These are phyloP conservation scores for Drosophila mimica DNA, from an alignment of 2,888 invertebrate genomes.

Conservation along the genomic window DNA sequence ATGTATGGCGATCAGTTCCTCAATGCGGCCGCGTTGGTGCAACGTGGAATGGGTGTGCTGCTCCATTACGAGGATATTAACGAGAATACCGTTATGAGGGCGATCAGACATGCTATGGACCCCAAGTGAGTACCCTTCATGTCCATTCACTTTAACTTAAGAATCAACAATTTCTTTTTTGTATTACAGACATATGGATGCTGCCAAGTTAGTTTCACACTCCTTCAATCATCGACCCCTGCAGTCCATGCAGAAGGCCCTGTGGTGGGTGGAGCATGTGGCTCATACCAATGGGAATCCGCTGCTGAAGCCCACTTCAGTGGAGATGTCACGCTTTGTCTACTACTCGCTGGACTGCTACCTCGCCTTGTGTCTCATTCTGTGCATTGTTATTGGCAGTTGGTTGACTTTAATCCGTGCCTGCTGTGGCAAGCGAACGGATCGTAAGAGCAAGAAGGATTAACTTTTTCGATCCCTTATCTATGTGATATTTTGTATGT, in stretches of 20 bases:
- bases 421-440: conserved; percentile 46
- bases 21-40: conserved; percentile 87
- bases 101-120: conserved; percentile 85
- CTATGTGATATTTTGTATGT: conserved; percentile 68
- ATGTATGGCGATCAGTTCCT: conserved; percentile 89
- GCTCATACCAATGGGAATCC: conserved; percentile 87
- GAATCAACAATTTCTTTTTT: not conserved
- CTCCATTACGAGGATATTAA: conserved; percentile 86
- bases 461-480: conserved; percentile 46
- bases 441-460: conserved; percentile 61
- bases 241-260: conserved; percentile 87
- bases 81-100: conserved; percentile 85
- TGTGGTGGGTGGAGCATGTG: conserved; percentile 89
- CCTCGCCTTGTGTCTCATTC: conserved; percentile 57
- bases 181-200: conserved; percentile 70
- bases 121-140: conserved; percentile 83
- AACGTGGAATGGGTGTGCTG: conserved; percentile 86
- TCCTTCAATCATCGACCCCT: conserved; percentile 87
- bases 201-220: conserved; percentile 86
- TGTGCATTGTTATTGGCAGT: conserved; percentile 58
- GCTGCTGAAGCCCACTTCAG: conserved; percentile 85
- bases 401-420: conserved; percentile 72
- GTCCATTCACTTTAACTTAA: not conserved
- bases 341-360: conserved; percentile 84
- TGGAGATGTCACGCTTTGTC: conserved; percentile 79